Conservation (phyloP, 2,113 vertebrate genomes). For the Edolisoma coerulescens region DNA sequence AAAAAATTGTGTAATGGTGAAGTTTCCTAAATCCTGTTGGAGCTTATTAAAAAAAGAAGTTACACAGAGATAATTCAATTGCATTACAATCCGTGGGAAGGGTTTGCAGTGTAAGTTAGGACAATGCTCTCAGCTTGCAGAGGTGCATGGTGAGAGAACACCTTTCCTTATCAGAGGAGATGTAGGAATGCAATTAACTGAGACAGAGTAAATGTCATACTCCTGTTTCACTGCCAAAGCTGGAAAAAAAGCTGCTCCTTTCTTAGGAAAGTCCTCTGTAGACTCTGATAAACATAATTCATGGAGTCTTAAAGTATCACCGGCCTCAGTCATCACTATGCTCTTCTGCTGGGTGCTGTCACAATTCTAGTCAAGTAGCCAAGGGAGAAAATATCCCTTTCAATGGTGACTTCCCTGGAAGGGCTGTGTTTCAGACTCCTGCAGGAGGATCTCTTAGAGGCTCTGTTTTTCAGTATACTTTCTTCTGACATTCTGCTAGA, state of each 20-base stretch:
- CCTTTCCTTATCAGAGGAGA: background rate
- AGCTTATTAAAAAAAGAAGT: background rate
- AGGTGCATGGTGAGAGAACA: background rate
- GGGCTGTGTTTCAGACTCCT: background rate
- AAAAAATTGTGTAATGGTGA: background rate
- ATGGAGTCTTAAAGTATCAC: background rate
- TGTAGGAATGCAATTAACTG: background rate
- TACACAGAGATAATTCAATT: background rate
- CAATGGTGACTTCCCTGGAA: background rate
- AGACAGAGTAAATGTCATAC: background rate
- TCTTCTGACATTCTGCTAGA: background rate
- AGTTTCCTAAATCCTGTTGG: background rate
- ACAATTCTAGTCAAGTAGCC: background rate
- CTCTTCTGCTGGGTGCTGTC: background rate
- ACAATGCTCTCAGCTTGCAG: accelerated
- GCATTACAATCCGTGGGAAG: background rate
- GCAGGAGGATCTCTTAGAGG: background rate
- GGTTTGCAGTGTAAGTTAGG: background rate
- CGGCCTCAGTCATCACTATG: background rate
- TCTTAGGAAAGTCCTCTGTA: background rate
- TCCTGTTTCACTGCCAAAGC: background rate
- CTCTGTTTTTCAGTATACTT: background rate
- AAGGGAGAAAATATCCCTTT: background rate
- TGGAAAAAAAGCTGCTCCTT: background rate
- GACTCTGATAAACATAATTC: background rate